phyloP scores from a whole-genome alignment of 1,140 invertebrate genomes.

The Drosophila ercepeae region DNA sequence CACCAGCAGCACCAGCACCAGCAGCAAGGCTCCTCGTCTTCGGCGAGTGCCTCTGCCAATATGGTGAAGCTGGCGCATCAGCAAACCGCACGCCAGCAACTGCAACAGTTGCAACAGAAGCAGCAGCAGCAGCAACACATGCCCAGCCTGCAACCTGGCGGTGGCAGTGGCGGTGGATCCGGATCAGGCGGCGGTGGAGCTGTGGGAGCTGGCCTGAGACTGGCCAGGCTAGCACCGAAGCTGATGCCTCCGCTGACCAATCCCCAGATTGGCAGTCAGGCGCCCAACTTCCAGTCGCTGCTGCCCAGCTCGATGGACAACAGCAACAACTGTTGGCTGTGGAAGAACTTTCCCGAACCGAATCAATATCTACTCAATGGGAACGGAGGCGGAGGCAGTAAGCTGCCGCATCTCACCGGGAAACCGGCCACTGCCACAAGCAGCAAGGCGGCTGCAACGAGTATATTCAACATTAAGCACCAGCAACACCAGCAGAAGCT shows the following conservation, averaged over 20 bases:
- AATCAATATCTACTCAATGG: slow-evolving; percentile 72
- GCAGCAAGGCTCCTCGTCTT: slow-evolving; percentile 15
- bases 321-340: slow-evolving; percentile 71
- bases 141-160: slow-evolving; percentile 45
- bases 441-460: slow-evolving; percentile 19
- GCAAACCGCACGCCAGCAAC: slow-evolving; percentile 40
- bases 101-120: slow-evolving; percentile 42
- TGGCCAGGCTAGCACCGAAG: slow-evolving; percentile 54
- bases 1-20: slow-evolving; percentile 39
- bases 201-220: slow-evolving; percentile 9
- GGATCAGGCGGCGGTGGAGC: not conserved
- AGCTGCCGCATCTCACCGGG: slow-evolving; percentile 65
- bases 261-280: slow-evolving; percentile 38
- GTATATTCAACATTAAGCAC: slow-evolving; percentile 47
- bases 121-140: slow-evolving; percentile 36
- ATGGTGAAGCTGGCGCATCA: slow-evolving; percentile 43
- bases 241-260: slow-evolving; percentile 57
- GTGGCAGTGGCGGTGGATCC: slow-evolving; percentile 16
- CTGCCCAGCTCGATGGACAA: slow-evolving; percentile 40
- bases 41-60: slow-evolving; percentile 15
- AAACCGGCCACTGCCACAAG: slow-evolving; percentile 62
- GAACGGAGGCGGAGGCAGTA: slow-evolving; percentile 34
- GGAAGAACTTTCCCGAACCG: slow-evolving; percentile 79
- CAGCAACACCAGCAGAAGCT: slow-evolving; percentile 70
- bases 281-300: slow-evolving; percentile 15